Evolutionary conservation across 2,888 invertebrate genomes (phyloP).

Genomic region (Cantharis flavilabris): DNA sequence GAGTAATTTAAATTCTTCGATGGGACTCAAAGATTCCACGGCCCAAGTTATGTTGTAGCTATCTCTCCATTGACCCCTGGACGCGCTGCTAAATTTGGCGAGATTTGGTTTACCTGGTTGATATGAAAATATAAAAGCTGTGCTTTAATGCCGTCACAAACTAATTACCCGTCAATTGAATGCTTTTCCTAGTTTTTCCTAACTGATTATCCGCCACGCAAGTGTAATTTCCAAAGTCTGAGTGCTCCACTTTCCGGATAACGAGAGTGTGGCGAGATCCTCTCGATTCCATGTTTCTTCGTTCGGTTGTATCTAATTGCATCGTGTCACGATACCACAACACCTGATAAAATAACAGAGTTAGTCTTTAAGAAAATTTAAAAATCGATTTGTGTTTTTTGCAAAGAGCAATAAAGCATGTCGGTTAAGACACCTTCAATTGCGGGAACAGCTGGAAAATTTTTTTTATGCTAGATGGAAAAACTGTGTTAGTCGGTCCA

Average conservation of each 20-base stretch:
- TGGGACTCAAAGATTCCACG: constrained; percentile 68
- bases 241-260: constrained; percentile 68
- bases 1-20: constrained; percentile 69
- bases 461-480: background rate
- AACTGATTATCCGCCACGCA: constrained; percentile 72
- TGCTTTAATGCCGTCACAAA: background rate
- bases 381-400: background rate
- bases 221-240: constrained; percentile 73
- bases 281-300: constrained; percentile 68
- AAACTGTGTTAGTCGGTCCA: constrained; percentile 16
- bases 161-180: constrained; percentile 64
- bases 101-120: constrained; percentile 67
- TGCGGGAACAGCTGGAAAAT: constrained; percentile 4
- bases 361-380: background rate
- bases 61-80: constrained; percentile 62
- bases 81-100: constrained; percentile 66
- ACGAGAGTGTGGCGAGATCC: constrained; percentile 70
- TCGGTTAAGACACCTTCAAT: background rate
- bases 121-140: background rate
- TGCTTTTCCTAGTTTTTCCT: constrained; percentile 67
- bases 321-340: constrained; percentile 72
- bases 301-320: constrained; percentile 69
- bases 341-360: constrained; percentile 56
- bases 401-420: background rate
- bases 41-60: constrained; percentile 72